Percentiles rank a stretch among this genome's conserved stretches.
These are phyloP conservation scores for Chaetodon trifascialis DNA, from an alignment of 2,113 vertebrate genomes.

Conservation along the genomic window DNA sequence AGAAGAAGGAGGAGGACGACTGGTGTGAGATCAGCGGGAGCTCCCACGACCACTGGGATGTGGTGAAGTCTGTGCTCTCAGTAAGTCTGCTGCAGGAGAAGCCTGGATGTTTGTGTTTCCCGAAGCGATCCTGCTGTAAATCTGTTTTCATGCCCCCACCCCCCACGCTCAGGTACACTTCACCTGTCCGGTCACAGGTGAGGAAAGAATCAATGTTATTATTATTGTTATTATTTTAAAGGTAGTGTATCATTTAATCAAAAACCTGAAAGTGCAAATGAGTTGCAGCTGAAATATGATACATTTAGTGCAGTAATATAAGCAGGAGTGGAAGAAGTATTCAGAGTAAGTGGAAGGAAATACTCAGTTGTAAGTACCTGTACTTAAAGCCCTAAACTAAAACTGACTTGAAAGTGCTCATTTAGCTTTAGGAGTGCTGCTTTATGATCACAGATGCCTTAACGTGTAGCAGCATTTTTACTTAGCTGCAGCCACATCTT, in stretches of 20 bases:
- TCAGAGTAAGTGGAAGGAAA: background rate
- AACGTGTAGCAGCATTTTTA: background rate
- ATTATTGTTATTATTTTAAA: too few species aligned
- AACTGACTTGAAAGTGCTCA: background rate
- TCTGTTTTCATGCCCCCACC: background rate
- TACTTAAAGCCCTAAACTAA: background rate
- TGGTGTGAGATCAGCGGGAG: constrained; percentile 76
- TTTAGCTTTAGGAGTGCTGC: background rate
- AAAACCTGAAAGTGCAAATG: background rate
- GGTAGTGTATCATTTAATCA: background rate
- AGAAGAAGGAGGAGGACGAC: constrained; percentile 39
- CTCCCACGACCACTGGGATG: constrained; percentile 80
- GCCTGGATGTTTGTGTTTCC: background rate
- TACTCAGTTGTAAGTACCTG: background rate
- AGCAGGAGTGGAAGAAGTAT: background rate
- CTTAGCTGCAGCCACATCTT: background rate
- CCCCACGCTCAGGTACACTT: background rate
- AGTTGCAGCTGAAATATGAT: background rate
- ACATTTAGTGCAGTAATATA: background rate
- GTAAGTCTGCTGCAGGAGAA: constrained; percentile 47
- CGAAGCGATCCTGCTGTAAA: constrained; percentile 34
- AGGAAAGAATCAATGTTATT: too few species aligned
- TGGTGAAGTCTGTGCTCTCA: constrained; percentile 76
- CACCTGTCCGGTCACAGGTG: background rate
- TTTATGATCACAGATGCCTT: background rate